phyloP scores from a whole-genome alignment of 2,113 vertebrate genomes.

The Sebastes fasciatus region DNA sequence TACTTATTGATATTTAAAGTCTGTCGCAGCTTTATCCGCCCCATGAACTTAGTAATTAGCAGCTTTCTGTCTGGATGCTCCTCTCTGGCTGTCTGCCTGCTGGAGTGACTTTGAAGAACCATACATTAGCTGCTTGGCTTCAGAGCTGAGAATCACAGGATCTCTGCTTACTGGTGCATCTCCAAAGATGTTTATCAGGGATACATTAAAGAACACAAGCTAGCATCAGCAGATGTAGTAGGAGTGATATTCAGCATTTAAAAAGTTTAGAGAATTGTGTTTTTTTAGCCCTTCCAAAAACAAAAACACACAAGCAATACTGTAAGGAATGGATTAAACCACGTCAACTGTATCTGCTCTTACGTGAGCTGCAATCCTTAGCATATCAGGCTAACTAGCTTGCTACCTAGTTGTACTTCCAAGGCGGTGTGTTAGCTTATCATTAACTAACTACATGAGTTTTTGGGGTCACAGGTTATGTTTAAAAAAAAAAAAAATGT shows the following conservation, averaged over 20 bases:
- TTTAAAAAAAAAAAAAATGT: neutral
- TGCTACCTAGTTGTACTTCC: neutral
- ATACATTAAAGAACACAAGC: slow-evolving; percentile 9
- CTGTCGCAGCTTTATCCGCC: slow-evolving; percentile 58
- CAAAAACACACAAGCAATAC: neutral
- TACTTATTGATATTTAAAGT: slow-evolving; percentile 76
- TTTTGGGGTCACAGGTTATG: neutral
- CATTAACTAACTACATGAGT: neutral
- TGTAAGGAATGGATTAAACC: neutral
- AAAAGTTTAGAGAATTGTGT: neutral
- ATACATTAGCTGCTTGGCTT: slow-evolving; percentile 5
- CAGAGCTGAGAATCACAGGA: slow-evolving; percentile 25
- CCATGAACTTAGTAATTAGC: slow-evolving; percentile 76
- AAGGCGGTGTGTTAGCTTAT: neutral
- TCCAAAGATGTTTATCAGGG: slow-evolving; percentile 37
- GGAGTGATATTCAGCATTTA: neutral
- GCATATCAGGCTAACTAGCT: neutral
- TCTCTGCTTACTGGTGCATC: slow-evolving; percentile 21
- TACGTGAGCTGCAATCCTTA: neutral
- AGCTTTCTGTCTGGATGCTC: slow-evolving; percentile 60
- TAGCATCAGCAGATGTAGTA: neutral
- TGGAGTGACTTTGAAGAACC: slow-evolving; percentile 35
- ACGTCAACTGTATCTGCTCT: neutral
- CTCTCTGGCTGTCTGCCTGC: slow-evolving; percentile 46
- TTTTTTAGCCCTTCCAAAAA: neutral